phyloP scores from a whole-genome alignment of 2,797 vertebrate genomes.

The Gymnoscopelus microlampas region DNA sequence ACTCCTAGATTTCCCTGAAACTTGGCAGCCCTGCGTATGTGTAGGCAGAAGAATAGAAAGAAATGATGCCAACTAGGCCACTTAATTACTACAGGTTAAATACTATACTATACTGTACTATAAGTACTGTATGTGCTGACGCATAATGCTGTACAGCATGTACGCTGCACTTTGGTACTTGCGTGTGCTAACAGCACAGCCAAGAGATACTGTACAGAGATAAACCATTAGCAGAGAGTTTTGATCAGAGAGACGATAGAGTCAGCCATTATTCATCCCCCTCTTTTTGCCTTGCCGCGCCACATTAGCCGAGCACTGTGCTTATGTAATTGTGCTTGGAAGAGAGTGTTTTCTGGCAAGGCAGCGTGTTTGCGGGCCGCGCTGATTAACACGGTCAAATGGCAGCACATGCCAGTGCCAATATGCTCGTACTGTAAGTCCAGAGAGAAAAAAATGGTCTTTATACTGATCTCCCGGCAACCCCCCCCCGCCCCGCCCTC shows the following conservation, averaged over 20 bases:
- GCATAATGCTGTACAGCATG: background rate
- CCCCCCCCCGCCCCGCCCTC: too few relatives aligned
- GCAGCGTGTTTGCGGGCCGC: conserved; percentile 39
- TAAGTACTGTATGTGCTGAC: too few relatives aligned
- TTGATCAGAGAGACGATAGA: conserved; percentile 43
- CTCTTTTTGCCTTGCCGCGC: conserved; percentile 38
- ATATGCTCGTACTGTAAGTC: conserved; percentile 32
- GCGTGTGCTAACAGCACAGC: conserved; percentile 28
- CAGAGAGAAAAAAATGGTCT: conserved; percentile 32
- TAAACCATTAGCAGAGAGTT: conserved; percentile 45
- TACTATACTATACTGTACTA: conserved; percentile 11
- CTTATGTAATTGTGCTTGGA: conserved; percentile 58
- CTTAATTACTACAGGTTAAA: conserved; percentile 40
- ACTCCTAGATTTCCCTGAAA: too few relatives aligned
- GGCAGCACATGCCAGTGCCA: conserved; percentile 35
- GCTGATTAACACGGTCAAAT: conserved; percentile 49
- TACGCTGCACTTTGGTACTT: conserved; percentile 30
- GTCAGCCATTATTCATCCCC: conserved; percentile 48
- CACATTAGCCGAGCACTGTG: conserved; percentile 54
- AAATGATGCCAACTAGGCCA: conserved; percentile 60
- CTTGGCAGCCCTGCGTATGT: too few relatives aligned
- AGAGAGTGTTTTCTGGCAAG: conserved; percentile 50
- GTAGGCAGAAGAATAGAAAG: conserved; percentile 35
- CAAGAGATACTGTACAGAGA: conserved; percentile 24
- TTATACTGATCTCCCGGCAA: background rate